Conservation (phyloP, 2,888 invertebrate genomes). For the Megastigmus dorsalis region DNA sequence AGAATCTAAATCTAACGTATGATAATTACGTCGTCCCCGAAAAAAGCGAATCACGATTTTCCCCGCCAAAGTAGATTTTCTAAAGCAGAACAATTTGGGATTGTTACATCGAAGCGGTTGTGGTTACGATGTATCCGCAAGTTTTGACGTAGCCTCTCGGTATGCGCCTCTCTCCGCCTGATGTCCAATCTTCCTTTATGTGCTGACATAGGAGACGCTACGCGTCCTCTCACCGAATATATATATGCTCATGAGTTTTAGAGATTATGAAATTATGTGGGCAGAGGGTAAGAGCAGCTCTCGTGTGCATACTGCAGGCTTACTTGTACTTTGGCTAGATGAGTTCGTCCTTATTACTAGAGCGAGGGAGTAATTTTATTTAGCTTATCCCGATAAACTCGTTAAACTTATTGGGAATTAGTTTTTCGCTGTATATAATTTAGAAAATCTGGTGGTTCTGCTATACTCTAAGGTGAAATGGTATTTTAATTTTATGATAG, state of each 20-base stretch:
- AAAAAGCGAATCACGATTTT: neutral
- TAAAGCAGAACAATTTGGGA: neutral
- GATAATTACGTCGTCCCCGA: too few relatives aligned
- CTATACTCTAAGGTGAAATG: too few relatives aligned
- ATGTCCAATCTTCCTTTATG: constrained; percentile 42
- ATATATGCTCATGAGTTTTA: constrained; percentile 27
- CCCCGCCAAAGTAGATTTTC: constrained; percentile 22
- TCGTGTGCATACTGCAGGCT: neutral
- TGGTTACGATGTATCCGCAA: neutral
- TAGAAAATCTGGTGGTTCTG: too few relatives aligned
- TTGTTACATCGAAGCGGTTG: neutral
- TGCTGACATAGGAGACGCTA: neutral
- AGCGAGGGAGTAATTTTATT: too few relatives aligned
- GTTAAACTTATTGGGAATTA: too few relatives aligned
- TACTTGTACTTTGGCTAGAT: neutral
- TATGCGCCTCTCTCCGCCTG: constrained; percentile 5
- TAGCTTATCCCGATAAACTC: too few relatives aligned
- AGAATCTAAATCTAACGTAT: too few relatives aligned
- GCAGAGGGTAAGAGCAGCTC: neutral
- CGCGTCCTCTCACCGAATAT: too few relatives aligned
- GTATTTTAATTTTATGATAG: too few relatives aligned
- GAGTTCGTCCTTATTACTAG: neutral
- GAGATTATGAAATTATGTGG: constrained; percentile 42
- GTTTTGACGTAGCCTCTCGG: constrained; percentile 10
- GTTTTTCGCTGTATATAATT: too few relatives aligned